Base-by-base conservation (phyloP, 2,888 invertebrate species). In the Ceratothoa steindachneri region DNA sequence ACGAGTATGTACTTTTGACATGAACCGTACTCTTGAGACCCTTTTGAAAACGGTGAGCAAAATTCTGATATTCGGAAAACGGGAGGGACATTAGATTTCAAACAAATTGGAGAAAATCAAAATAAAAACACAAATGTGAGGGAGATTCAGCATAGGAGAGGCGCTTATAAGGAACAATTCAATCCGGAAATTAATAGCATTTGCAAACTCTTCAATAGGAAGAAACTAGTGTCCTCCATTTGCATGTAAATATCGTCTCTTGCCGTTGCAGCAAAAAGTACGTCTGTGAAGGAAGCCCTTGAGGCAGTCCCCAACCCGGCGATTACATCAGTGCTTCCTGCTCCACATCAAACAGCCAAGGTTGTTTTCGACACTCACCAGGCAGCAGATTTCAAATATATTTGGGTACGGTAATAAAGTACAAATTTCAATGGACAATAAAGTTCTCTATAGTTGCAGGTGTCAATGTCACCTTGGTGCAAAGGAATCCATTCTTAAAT, bases 371-470 rank as follows among this genome's bases (percentile, higher is more conserved):
- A 80, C 65, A 81, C 82, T 55, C 74, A 82, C 67, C 79, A 75
- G 66, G 78, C 80, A 19, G 81, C 81, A 15, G 82, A 82, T 69
- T 82, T 83, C 80, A 82, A 82, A 72, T 82, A 81, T 67, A 80
- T 82, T 19, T 83, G 83, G 83, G 82, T 83, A 72, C 74, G 82
- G 67, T n/a, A 19, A 30, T n/a, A n/a, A n/a, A 1, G 5, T 19
- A 67, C 22, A 4, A 19, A 30, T 1, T 7, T n/a, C 5, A 66
- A 7, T 30, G 29, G 2, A 80, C 65, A 77, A 1, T 22, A 12
- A 27, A 7, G 7, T 29, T 30, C 22, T 51, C 51, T 51, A n/a
- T n/a, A n/a, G n/a, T n/a, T n/a, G n/a, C n/a, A n/a, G n/a, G n/a
- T n/a, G n/a, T n/a, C n/a, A n/a, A n/a, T n/a, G n/a, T n/a, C n/a